Percentiles rank a stretch among this genome's conserved stretches.
These are phyloP conservation scores for Sebastes variabilis DNA, from an alignment of 2,797 vertebrate genomes.

Conservation along the genomic window DNA sequence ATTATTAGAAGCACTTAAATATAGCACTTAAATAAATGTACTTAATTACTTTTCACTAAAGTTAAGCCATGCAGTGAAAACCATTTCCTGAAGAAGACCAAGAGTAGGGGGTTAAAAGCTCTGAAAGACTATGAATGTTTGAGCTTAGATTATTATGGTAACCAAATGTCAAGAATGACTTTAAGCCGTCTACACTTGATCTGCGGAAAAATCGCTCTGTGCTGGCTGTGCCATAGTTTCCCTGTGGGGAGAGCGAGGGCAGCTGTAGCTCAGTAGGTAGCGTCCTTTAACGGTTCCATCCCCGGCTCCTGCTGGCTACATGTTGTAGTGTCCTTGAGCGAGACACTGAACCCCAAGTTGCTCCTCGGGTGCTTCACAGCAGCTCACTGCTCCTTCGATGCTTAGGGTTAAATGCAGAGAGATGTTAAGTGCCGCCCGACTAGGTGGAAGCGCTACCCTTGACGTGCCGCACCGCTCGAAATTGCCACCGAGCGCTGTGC, in stretches of 20 bases:
- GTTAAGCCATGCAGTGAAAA: not conserved
- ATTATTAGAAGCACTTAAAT: not conserved
- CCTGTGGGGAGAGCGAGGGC: no score
- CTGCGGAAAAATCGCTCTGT: no score
- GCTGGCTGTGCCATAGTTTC: no score
- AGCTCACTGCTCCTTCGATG: no score
- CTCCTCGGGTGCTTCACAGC: not conserved
- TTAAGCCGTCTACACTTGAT: not conserved
- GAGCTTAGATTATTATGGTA: not conserved
- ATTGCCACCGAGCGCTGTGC: no score
- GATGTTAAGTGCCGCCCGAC: no score
- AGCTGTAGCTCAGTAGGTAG: no score
- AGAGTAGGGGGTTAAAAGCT: not conserved
- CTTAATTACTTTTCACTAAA: not conserved
- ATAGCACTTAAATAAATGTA: not conserved
- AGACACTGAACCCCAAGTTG: not conserved
- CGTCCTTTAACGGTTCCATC: not conserved
- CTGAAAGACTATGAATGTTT: not conserved
- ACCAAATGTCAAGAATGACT: not conserved
- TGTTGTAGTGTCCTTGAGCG: not conserved
- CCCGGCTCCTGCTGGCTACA: not conserved
- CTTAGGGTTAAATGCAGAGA: no score
- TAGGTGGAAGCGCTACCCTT: no score
- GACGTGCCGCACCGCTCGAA: no score
- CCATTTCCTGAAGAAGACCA: not conserved